Base-by-base conservation (phyloP, 1,140 invertebrate genomes). In the Trichomalopsis sarcophagae region DNA sequence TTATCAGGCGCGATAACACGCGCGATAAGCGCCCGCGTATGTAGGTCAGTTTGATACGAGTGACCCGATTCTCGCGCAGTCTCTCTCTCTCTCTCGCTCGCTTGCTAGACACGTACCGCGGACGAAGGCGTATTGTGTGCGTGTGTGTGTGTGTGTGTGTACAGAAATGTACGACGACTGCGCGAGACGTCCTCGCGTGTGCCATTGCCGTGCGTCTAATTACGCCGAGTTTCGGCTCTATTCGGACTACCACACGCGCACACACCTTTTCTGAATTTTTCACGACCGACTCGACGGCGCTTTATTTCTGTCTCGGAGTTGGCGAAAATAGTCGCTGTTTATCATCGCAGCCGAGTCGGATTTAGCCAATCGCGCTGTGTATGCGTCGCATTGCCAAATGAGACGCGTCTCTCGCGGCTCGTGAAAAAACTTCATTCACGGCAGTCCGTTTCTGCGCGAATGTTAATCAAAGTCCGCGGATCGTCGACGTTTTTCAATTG, bases 21-120 rank as follows among this genome's bases (percentile, higher is more conserved):
- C 86, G 89, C 89, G 92, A 92, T 92, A 92, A 91, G 90, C 88
- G 90, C 91, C 91, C 91, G 90, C 88, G 86, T 91, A 93, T 92
- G 91, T 93, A 92, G 92, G 92, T 92, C 91, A 92, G 90, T 91
- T 91, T 91, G 92, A 93, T 93, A 93, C 88, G 88, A 91, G 86
- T 91, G 91, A 92, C 92, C 92, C 89, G 89, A 93, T 92, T 93
- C 87, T 89, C 86, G 84, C 87, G 82, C 89, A 86, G 86, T 84
- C 81, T 76, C 84, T 78, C 82, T 55, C 80, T 78, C 83, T 71
- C 76, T 81, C 84, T 81, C 86, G 33, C 30, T 71, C 27, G 17
- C 79, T 50, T 66, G 50, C 78, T 44, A 27, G 62, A 33, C 33
- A 50, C 71, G 74, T 27, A 62, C 71, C 27, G 77, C 5, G 40